These are phyloP conservation scores for Ahaetulla prasina DNA, from an alignment of 2,113 vertebrate species.

Conservation along the genomic window DNA sequence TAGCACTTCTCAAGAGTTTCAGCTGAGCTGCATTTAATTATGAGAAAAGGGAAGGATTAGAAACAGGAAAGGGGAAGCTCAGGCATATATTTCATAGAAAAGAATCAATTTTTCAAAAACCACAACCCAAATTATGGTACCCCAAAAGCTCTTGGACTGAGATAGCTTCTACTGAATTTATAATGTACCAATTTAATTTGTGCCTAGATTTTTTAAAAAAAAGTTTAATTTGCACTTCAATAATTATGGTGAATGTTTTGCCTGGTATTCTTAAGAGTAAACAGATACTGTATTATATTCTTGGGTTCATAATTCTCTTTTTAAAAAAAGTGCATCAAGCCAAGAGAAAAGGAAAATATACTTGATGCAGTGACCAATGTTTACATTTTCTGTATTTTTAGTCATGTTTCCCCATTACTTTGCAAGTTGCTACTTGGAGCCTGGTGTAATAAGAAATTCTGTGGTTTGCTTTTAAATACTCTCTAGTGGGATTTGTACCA, in stretches of 20 bases:
- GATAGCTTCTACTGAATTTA: conserved; percentile 72
- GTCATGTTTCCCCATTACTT: background rate
- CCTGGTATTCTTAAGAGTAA: conserved; percentile 75
- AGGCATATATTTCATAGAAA: conserved; percentile 64
- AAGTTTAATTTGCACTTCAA: conserved; percentile 75
- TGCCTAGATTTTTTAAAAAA: conserved; percentile 72
- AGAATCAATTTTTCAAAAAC: conserved; percentile 65
- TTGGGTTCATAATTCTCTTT: background rate
- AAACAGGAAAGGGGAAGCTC: conserved; percentile 32
- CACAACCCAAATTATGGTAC: conserved; percentile 61
- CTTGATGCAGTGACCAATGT: background rate
- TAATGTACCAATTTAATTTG: conserved; percentile 73
- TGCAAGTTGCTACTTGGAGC: background rate
- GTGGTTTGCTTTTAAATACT: background rate
- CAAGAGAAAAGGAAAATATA: background rate
- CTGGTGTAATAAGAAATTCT: background rate
- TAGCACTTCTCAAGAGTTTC: conserved; percentile 54
- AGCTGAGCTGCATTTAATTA: conserved; percentile 59
- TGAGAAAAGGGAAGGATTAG: conserved; percentile 7
- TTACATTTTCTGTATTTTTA: background rate
- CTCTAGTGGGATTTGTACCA: background rate
- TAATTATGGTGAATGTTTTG: conserved; percentile 71
- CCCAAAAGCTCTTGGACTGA: conserved; percentile 69
- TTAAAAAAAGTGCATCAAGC: background rate
- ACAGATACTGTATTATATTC: conserved; percentile 56